A percentile compares a stretch with the other conserved stretches of the same genome.
These are phyloP conservation scores for Actinemys pallida DNA, from an alignment of 2,113 vertebrate species.

Conservation along the genomic window DNA sequence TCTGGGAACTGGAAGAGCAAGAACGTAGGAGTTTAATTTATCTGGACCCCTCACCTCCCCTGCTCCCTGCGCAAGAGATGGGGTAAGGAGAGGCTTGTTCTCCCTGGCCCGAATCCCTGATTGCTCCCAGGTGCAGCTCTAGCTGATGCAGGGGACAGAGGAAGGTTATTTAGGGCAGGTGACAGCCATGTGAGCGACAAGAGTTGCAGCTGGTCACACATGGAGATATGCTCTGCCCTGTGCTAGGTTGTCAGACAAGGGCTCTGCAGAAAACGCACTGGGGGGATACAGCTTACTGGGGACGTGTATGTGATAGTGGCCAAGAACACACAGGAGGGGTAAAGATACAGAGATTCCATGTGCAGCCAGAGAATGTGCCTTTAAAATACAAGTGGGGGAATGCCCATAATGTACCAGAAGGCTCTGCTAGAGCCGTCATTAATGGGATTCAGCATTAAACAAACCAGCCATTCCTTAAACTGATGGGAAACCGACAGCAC, in stretches of 20 bases:
- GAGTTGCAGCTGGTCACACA: not conserved
- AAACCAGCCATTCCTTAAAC: no score
- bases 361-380: not conserved
- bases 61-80: not conserved
- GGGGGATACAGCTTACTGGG: not conserved
- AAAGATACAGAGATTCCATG: not conserved
- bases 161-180: not conserved
- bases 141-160: not conserved
- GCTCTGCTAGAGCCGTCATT: no score
- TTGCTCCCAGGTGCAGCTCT: not conserved
- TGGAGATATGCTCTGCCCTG: not conserved
- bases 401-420: not conserved
- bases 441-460: no score
- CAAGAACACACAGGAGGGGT: not conserved
- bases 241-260: not conserved
- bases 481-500: no score
- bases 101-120: not conserved
- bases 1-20: not conserved
- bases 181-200: not conserved
- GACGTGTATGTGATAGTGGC: not conserved
- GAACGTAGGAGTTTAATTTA: not conserved
- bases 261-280: not conserved
- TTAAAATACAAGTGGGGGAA: not conserved
- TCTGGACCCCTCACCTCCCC: not conserved
- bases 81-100: not conserved